Base-by-base conservation (phyloP, 2,888 invertebrate genomes). In the Amiota mariae region DNA sequence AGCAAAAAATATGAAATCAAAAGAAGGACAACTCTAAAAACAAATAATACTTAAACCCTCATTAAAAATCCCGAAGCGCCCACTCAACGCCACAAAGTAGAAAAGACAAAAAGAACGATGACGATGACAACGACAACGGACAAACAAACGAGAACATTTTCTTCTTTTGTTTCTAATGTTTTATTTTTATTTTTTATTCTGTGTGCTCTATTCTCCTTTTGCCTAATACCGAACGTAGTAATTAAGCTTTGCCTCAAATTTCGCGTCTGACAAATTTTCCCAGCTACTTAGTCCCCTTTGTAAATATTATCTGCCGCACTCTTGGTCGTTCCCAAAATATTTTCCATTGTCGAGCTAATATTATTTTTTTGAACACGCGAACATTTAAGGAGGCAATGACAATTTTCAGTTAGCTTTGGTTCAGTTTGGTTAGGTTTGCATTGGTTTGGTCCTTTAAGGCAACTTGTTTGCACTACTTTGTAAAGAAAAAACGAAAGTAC, bases 41-140 rank as follows among this genome's bases (percentile, higher is more conserved):
- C 84, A 83, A 85, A 83, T 83, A 81, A 84, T 83, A 82, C 85
- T 83, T 84, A 83, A 83, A 84, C 82, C 83, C 83, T 83, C 85
- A 85, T 85, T 83, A 82, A 82, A 82, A 77, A 77, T n/a, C 12
- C 13, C 54, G n/a, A 54, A 54, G 54, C 54, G 80, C 75, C 10
- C 13, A 70, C 51, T 77, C 54, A 54, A n/a, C 54, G 12, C 75
- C 73, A 72, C 24, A 49, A 18, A 8, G 46, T 24, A 49, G 13
- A 51, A 68, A 49, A 68, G 15, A 67, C 51, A 49, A 67, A 49
- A 67, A 18, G n/a, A 20, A 49, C 12, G 18, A 68, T 20, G 20
- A 68, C 36, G 49, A 47, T 20, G 54, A 68, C n/a, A 15, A n/a
- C 6, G 59, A 59, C 51, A 68, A 54, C 49, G 63, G 63, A 36